A percentile compares a stretch with the other conserved stretches of the same genome.
These are phyloP conservation scores for Plodia interpunctella DNA, from an alignment of 1,140 invertebrate species.

Conservation along the genomic window DNA sequence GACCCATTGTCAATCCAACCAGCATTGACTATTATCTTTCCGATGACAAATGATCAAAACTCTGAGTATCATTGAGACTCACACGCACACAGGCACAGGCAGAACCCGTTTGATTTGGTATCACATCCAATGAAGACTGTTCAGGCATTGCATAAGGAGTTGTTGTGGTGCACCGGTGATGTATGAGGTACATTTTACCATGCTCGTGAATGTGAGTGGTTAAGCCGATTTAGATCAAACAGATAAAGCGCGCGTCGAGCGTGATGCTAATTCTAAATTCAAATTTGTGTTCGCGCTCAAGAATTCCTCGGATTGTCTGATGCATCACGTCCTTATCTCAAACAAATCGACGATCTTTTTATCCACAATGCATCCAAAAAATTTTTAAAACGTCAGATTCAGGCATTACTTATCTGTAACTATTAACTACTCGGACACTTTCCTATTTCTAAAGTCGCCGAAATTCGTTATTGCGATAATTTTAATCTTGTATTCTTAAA, in stretches of 20 bases:
- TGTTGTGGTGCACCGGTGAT: constrained; percentile 17
- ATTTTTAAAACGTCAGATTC: not conserved
- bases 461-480: too few species aligned
- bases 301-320: not conserved
- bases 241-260: constrained; percentile 51
- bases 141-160: constrained; percentile 11
- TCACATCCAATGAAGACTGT: constrained; percentile 38
- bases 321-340: constrained; percentile 22
- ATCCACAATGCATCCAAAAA: too few species aligned
- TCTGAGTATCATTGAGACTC: constrained; percentile 33
- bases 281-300: constrained; percentile 39
- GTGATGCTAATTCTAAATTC: constrained; percentile 62
- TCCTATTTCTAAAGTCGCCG: too few species aligned
- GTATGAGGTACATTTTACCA: constrained; percentile 12
- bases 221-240: constrained; percentile 66
- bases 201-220: constrained; percentile 30
- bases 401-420: not conserved
- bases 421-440: too few species aligned
- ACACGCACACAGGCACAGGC: constrained; percentile 17
- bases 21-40: constrained; percentile 58
- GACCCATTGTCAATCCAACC: constrained; percentile 55
- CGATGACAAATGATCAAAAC: constrained; percentile 64
- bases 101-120: constrained; percentile 11
- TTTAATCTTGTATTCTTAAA: too few species aligned
- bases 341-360: constrained; percentile 11